Evolutionary conservation across 2,797 vertebrate genomes (phyloP).

Genomic region (Hypotaenidia okinawae): DNA sequence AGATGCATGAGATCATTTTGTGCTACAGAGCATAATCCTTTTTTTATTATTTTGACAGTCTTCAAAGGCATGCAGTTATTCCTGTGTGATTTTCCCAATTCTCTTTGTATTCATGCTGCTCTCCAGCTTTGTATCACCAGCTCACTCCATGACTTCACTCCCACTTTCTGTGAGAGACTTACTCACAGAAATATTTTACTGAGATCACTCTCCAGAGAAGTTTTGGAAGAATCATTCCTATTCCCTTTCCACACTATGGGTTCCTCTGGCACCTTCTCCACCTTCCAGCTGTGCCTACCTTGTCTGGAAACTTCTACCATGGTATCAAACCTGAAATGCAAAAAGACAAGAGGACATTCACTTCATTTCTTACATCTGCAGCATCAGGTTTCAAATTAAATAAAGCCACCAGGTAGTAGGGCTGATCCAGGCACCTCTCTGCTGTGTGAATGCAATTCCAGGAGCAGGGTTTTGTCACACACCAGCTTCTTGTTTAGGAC

Average conservation of each 20-base stretch:
- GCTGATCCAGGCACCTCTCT: neutral
- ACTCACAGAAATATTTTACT: neutral
- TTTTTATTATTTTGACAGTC: constrained; percentile 36
- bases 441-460: constrained; percentile 8
- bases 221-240: neutral
- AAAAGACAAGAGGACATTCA: neutral
- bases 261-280: neutral
- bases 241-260: neutral
- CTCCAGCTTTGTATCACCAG: neutral
- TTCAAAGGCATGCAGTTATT: neutral
- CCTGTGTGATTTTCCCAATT: neutral
- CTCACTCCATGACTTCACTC: neutral
- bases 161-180: neutral
- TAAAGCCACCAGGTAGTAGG: neutral
- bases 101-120: neutral
- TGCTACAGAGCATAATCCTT: constrained; percentile 5
- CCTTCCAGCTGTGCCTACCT: neutral
- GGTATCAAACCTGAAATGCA: neutral
- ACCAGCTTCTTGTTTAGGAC: neutral
- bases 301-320: neutral
- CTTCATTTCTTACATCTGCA: neutral
- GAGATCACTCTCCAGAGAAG: neutral
- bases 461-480: neutral
- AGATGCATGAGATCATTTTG: constrained; percentile 18
- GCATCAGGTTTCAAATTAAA: neutral